Evolutionary conservation across 2,113 vertebrate species (phyloP), one percentile per base, ranked within the genome.

Genomic region (Bubo blakistoni): DNA sequence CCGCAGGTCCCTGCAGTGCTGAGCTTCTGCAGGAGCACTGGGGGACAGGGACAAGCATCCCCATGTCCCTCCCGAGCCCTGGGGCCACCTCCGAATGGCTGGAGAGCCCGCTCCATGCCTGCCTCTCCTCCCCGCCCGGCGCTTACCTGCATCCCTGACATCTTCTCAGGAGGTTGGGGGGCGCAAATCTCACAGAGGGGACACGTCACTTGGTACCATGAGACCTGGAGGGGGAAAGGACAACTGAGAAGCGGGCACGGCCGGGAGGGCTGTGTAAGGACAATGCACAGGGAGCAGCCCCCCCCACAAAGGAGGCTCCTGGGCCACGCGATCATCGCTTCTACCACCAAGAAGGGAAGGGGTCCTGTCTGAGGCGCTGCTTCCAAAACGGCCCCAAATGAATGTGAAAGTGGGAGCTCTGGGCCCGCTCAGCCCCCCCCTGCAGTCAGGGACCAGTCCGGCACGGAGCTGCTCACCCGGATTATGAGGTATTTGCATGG

Each of bases 91-190:
- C 25, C 2, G 52, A 13, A 9, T 1, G 11, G 54, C 8, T 32
- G 52, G 32, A 57, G 61, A 58, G 10, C n/a, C n/a, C 0, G 3
- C 51, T 79, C 79, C 79, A 54, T 24, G 26, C 69, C n/a, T 2
- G 2, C 21, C 34, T 55, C 22, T 51, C 32, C 55, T 42, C n/a
- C 16, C 29, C 0, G 1, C 7, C 16, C 1, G 2, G 29, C 1
- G 3, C 44, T 90, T 27, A 98, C 98, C 98, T 98, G 98, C 97
- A 98, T 95, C 96, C 98, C 98, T 21, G 98, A 98, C 98, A 98
- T 98, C 96, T 97, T 98, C 97, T 98, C 96, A 20, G 97, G 94
- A 92, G 92, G 51, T 18, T 81, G 88, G 32, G 85, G 86, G 36
- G 58, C 25, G 8, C 16, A 9, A 81, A 65, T 95, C 97, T 98